Base-by-base conservation (phyloP, 1,140 invertebrate genomes). In the Ceratoteleas bidentatus region DNA sequence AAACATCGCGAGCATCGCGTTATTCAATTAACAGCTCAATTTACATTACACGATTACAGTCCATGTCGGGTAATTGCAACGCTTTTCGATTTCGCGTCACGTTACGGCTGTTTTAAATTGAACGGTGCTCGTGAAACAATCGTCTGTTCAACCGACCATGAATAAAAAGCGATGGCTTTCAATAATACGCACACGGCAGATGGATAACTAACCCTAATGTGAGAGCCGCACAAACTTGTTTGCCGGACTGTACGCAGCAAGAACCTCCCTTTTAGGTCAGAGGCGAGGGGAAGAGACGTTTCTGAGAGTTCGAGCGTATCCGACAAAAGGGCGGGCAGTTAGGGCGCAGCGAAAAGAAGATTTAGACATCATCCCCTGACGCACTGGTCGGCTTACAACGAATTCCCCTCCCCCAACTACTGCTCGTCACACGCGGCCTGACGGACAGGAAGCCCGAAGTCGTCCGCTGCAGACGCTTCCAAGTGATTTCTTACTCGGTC, bases 281-380 rank as follows among this genome's bases (percentile, higher is more conserved):
- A 70, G 82, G 73, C 62, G 79, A 69, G 53, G 65, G 73, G 73
- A 56, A 76, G 68, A 60, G 74, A 53, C 68, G 72, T 75, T 77
- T 83, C 66, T 73, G n/a, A n/a, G 68, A 74, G 79, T 53, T 75
- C 43, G 62, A 88, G 85, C 84, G 83, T 85, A 86, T 85, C 84
- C 74, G 77, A 80, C 85, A 76, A 85, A 90, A 89, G 89, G 90
- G 90, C 89, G 90, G 89, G 86, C 86, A 90, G 87, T 88, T 83
- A 87, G 87, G 80, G 79, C 87, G 87, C 87, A 88, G 86, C 87
- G 77, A 88, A 88, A 87, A 85, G 86, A 86, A 89, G 88, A 91
- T 91, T 91, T 90, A 91, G 90, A 91, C 87, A 84, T 91, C 89
- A 91, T 90, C 88, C 89, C 85, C 84, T 87, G 87, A 88, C 85